A percentile compares a stretch with the other conserved stretches of the same genome.
phyloP scores from a whole-genome alignment of 2,797 vertebrate species.

The Cyprinella venusta region DNA sequence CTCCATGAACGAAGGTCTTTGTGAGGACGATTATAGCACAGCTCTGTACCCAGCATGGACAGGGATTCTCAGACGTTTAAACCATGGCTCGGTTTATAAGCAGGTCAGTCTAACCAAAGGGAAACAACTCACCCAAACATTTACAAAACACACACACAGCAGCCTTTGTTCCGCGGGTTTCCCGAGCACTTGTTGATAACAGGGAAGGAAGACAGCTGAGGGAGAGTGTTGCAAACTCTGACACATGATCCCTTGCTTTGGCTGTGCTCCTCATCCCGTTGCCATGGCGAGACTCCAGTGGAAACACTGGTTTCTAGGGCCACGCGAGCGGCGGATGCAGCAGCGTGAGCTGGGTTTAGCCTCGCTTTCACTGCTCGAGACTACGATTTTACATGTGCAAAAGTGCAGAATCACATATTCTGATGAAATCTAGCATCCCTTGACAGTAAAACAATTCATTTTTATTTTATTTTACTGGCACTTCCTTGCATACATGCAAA shows the following conservation, averaged over 20 bases:
- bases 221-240: constrained; percentile 11
- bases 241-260: constrained; percentile 17
- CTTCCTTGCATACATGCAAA: not conserved
- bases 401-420: not conserved
- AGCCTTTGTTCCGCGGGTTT: not conserved
- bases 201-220: not conserved
- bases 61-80: constrained; percentile 13
- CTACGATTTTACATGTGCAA: not conserved
- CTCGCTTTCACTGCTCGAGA: not conserved
- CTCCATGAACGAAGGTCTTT: constrained; percentile 17
- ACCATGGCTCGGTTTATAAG: not conserved
- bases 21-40: constrained; percentile 19
- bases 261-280: constrained; percentile 29
- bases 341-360: constrained; percentile 16
- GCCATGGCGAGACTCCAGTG: constrained; percentile 56
- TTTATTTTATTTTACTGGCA: not conserved
- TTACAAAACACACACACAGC: not conserved
- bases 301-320: constrained; percentile 47
- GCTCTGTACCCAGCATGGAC: not conserved
- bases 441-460: not conserved
- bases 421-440: not conserved
- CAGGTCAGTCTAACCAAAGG: not conserved
- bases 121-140: constrained; percentile 8
- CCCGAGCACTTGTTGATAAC: not conserved
- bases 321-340: constrained; percentile 8